These are phyloP conservation scores for Melieria picta DNA, from an alignment of 2,888 invertebrate species.

Conservation along the genomic window DNA sequence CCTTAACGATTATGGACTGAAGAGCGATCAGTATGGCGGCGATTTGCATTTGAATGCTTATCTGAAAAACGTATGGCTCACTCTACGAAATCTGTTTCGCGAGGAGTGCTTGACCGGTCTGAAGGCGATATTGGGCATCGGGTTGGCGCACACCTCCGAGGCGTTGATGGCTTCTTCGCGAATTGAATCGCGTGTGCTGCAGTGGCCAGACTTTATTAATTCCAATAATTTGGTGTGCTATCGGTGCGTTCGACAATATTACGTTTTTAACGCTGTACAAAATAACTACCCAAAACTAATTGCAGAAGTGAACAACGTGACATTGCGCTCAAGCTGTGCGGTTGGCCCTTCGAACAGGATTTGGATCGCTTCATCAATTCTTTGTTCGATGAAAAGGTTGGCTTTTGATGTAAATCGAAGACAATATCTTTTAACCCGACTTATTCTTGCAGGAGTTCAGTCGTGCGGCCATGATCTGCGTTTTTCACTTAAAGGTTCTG, in stretches of 20 bases:
- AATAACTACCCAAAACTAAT: neutral
- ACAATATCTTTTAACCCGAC: neutral
- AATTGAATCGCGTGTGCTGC: slow-evolving; percentile 58
- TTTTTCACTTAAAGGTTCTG: slow-evolving; percentile 87
- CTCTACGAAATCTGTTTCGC: slow-evolving; percentile 61
- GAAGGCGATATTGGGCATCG: slow-evolving; percentile 63
- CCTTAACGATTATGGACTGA: slow-evolving; percentile 76
- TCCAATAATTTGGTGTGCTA: slow-evolving; percentile 59
- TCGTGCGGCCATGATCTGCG: slow-evolving; percentile 90
- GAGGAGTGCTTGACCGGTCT: slow-evolving; percentile 74
- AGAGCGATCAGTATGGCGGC: slow-evolving; percentile 77
- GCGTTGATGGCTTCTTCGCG: slow-evolving; percentile 58
- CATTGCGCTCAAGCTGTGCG: slow-evolving; percentile 85
- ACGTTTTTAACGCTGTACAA: neutral
- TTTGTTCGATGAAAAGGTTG: slow-evolving; percentile 74
- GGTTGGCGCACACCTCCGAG: slow-evolving; percentile 54
- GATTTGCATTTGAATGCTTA: slow-evolving; percentile 79
- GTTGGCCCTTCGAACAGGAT: slow-evolving; percentile 87
- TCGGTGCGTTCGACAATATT: slow-evolving; percentile 47
- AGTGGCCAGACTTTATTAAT: slow-evolving; percentile 65
- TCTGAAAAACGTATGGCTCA: slow-evolving; percentile 82
- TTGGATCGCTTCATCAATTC: slow-evolving; percentile 72
- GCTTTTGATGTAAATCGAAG: neutral
- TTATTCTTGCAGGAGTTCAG: slow-evolving; percentile 70
- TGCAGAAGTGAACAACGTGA: slow-evolving; percentile 74